Percentiles rank a stretch among this genome's conserved stretches.
These are phyloP conservation scores for Cepaea nemoralis DNA, from an alignment of 1,140 invertebrate genomes.

Conservation along the genomic window DNA sequence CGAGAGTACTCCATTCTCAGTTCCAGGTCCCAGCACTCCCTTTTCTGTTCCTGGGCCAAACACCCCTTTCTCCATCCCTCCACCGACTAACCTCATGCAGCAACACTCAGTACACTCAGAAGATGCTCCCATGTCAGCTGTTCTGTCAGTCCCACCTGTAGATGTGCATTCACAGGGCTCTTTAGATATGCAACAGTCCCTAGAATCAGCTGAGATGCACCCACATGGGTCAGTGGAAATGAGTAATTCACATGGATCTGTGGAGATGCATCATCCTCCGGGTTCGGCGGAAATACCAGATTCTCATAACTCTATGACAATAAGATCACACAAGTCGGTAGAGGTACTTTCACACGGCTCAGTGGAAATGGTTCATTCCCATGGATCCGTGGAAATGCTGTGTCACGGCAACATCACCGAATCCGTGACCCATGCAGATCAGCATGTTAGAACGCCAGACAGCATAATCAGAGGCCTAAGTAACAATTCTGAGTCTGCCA, in stretches of 20 bases:
- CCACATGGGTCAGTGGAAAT: constrained; percentile 20
- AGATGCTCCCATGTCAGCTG: constrained; percentile 42
- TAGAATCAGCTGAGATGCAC: constrained; percentile 23
- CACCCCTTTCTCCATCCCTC: constrained; percentile 38
- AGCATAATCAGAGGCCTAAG: constrained; percentile 46
- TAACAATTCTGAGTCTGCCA: background rate
- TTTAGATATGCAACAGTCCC: constrained; percentile 5
- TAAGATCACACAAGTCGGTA: constrained; percentile 1
- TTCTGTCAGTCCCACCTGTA: constrained; percentile 36
- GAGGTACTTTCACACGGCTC: constrained; percentile 21
- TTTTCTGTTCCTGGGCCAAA: constrained; percentile 35
- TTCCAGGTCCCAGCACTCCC: constrained; percentile 30
- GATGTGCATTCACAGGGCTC: constrained; percentile 24
- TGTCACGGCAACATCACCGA: constrained; percentile 11
- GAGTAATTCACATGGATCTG: background rate
- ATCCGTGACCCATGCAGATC: constrained; percentile 42
- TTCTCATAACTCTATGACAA: constrained; percentile 5
- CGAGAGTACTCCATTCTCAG: constrained; percentile 24
- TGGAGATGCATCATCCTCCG: constrained; percentile 1
- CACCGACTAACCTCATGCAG: constrained; percentile 38
- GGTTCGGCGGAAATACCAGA: background rate
- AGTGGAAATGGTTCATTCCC: constrained; percentile 37
- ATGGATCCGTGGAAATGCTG: constrained; percentile 36
- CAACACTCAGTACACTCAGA: constrained; percentile 40
- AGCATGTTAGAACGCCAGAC: constrained; percentile 27